Base-by-base conservation (phyloP, 2,113 vertebrate genomes). In the Mustelus asterias region DNA sequence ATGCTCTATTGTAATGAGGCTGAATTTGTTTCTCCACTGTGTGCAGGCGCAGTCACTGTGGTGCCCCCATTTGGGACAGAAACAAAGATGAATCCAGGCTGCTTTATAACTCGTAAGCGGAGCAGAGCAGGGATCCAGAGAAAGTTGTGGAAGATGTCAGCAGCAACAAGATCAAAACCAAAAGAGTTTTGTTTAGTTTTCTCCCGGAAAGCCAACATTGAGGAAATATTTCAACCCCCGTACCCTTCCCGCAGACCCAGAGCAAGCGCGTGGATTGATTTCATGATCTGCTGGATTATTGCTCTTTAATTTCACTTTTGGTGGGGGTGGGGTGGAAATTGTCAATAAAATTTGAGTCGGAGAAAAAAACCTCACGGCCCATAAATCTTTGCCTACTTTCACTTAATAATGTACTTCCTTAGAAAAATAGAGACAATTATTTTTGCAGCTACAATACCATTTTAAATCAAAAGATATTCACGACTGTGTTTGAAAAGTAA, bases 1-100 rank as follows among this genome's bases (percentile, higher is more conserved):
- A 99, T 99, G 98, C 98, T 98, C 98, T 99, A 70, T 20, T 44
- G 5, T 69, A 67, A 94, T 70, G 65, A 76, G 44, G 26, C 94
- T 72, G 94, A 95, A 76, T 54, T 24, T 95, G 48, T 95, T 13
- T 63, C 13, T 76, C 14, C 14, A 95, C 29, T 44, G 26, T 94
- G 65, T 94, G 65, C 33, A 54, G 67, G 41, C 41, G 29, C 93
- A 95, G 67, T 72, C 41, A 33, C 41, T 33, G 63, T 54, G 26
- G 24, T 95, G 41, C 44, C 67, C 41, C 26, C 8, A 29, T 76
- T 95, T 72, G 67, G 94, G 94, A 95, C 48, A 94, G 63, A 20
- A 95, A 94, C 65, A 44, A 94, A 14, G 41, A 54, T 54, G 94
- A 48, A 95, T 26, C 44, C 20, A 54, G 48, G 44, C 10, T 95